Percentiles rank a stretch among this genome's conserved stretches.
Conservation (phyloP, 1,140 invertebrate species). For the Eueides isabella region DNA sequence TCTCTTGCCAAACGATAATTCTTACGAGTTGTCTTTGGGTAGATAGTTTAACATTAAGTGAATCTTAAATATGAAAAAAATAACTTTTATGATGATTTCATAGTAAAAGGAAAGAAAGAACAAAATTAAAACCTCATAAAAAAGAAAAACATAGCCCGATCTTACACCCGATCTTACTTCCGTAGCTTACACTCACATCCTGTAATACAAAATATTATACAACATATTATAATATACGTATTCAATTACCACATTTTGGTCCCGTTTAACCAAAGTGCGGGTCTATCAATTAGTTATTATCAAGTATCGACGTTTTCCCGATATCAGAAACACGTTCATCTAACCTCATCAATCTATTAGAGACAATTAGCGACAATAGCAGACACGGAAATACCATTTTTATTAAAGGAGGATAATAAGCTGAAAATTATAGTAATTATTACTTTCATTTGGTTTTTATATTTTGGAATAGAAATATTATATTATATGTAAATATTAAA, state of each 20-base stretch:
- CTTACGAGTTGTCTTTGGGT: too few relatives aligned
- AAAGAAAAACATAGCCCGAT: too few relatives aligned
- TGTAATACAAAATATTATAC: neutral
- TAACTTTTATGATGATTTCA: too few relatives aligned
- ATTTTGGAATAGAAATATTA: too few relatives aligned
- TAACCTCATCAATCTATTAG: conserved; percentile 13
- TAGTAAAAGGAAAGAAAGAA: too few relatives aligned
- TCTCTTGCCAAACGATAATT: too few relatives aligned
- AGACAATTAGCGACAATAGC: conserved; percentile 9
- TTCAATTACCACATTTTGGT: neutral
- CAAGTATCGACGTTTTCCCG: conserved; percentile 7
- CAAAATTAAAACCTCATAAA: too few relatives aligned
- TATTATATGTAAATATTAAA: too few relatives aligned
- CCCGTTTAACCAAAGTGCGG: conserved; percentile 6
- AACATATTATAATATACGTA: neutral
- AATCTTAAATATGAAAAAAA: too few relatives aligned
- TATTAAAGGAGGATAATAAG: neutral
- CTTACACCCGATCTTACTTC: too few relatives aligned
- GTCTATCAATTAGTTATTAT: neutral
- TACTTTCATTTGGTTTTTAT: neutral
- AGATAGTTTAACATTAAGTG: too few relatives aligned
- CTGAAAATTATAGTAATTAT: neutral
- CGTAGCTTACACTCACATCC: too few relatives aligned
- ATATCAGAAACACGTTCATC: conserved; percentile 9
- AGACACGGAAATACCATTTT: neutral